These are phyloP conservation scores for Elmis aenea DNA, from an alignment of 2,888 invertebrate genomes.

Conservation along the genomic window DNA sequence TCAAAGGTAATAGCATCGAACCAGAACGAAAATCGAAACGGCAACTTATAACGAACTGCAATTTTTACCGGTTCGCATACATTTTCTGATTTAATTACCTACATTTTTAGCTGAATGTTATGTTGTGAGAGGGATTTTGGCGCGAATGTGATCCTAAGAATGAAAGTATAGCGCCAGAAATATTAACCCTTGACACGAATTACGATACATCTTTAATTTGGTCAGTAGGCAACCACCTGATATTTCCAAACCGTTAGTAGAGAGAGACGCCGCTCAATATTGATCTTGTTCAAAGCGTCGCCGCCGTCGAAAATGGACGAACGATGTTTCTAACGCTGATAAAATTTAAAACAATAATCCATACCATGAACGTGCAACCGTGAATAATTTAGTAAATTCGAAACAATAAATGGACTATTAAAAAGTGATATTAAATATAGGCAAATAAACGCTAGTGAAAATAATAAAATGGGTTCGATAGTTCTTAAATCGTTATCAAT, in stretches of 20 bases:
- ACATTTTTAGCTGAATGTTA: too few relatives aligned
- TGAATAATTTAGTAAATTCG: neutral
- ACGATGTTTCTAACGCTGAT: slow-evolving; percentile 17
- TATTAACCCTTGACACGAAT: slow-evolving; percentile 17
- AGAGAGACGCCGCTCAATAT: slow-evolving; percentile 32
- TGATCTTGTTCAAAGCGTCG: slow-evolving; percentile 37
- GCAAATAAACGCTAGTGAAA: too few relatives aligned
- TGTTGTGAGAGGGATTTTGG: too few relatives aligned
- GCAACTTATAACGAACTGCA: too few relatives aligned
- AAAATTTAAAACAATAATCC: neutral
- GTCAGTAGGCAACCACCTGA: slow-evolving; percentile 19
- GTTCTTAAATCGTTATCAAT: slow-evolving; percentile 88
- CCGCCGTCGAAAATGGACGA: slow-evolving; percentile 31
- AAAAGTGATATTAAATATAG: too few relatives aligned
- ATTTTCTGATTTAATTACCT: too few relatives aligned
- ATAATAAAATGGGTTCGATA: slow-evolving; percentile 59
- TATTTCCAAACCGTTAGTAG: slow-evolving; percentile 30
- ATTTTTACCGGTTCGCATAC: too few relatives aligned
- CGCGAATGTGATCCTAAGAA: too few relatives aligned
- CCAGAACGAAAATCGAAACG: too few relatives aligned
- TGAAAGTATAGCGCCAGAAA: too few relatives aligned
- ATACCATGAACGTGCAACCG: too few relatives aligned
- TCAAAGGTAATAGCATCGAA: too few relatives aligned
- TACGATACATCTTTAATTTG: slow-evolving; percentile 11
- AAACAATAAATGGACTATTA: neutral